phyloP scores from a whole-genome alignment of 2,888 invertebrate genomes.

The Xanthia togata region DNA sequence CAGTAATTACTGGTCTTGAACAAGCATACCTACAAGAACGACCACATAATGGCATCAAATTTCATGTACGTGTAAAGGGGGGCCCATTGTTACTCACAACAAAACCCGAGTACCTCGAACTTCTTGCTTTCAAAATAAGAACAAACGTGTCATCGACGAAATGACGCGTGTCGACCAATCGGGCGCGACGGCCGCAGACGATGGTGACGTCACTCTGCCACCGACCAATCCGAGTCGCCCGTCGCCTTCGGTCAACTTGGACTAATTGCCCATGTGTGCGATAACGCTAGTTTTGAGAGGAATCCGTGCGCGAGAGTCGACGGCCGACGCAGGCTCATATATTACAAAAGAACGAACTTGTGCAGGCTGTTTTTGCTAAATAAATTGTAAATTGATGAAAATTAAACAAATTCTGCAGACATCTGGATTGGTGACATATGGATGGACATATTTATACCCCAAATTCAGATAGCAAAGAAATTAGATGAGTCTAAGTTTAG shows the following conservation, averaged over 20 bases:
- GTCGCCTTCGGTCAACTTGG: constrained; percentile 90
- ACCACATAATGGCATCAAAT: constrained; percentile 79
- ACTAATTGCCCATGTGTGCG: constrained; percentile 91
- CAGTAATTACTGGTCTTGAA: constrained; percentile 66
- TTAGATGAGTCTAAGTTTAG: constrained; percentile 5
- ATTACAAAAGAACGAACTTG: constrained; percentile 49
- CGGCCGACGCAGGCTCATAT: constrained; percentile 68
- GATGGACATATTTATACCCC: constrained; percentile 14
- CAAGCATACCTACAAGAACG: constrained; percentile 65
- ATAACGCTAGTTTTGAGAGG: constrained; percentile 87
- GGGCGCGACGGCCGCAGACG: constrained; percentile 89
- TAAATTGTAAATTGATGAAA: constrained; percentile 3
- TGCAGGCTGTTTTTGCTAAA: constrained; percentile 17
- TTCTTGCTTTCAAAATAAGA: constrained; percentile 89
- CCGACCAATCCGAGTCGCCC: constrained; percentile 85
- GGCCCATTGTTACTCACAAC: constrained; percentile 82
- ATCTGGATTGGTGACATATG: background rate
- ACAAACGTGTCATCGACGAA: constrained; percentile 90
- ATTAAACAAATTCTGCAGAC: constrained; percentile 12
- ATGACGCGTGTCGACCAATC: constrained; percentile 90
- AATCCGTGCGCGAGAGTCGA: constrained; percentile 86
- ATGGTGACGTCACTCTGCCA: constrained; percentile 86
- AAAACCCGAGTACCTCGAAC: constrained; percentile 85
- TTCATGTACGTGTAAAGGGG: constrained; percentile 79
- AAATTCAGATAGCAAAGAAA: constrained; percentile 23